Evolutionary conservation across 2,797 vertebrate genomes (phyloP).

Genomic region (Pangasius larnaudii): DNA sequence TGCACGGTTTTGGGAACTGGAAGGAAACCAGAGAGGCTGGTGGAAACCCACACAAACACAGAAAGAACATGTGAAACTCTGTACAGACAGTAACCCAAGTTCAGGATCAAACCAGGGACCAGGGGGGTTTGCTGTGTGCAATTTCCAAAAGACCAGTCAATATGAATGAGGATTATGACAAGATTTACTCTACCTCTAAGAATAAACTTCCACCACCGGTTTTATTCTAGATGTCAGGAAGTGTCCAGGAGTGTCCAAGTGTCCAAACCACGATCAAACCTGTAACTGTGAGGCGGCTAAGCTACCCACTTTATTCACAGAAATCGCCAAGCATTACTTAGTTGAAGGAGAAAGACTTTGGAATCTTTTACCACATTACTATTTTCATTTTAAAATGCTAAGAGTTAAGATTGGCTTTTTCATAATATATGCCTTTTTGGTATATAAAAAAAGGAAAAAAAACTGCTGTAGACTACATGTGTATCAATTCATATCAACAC

Average conservation of each 20-base stretch:
- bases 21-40: background rate
- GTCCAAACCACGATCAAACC: too few relatives aligned
- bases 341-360: background rate
- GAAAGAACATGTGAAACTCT: background rate
- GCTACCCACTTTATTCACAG: background rate
- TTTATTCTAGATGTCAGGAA: slow-evolving; percentile 20
- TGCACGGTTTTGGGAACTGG: background rate
- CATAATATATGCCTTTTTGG: background rate
- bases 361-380: background rate
- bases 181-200: slow-evolving; percentile 48
- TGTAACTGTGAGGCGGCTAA: background rate
- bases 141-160: background rate
- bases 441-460: background rate
- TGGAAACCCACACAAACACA: background rate
- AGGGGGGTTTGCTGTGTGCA: background rate
- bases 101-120: background rate
- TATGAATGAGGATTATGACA: background rate
- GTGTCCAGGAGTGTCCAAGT: slow-evolving; percentile 21
- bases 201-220: slow-evolving; percentile 36
- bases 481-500: background rate
- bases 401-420: background rate
- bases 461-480: background rate
- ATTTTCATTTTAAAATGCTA: background rate
- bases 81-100: background rate
- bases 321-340: background rate